These are phyloP conservation scores for Eulithis prunata DNA, from an alignment of 2,888 invertebrate genomes.

Conservation along the genomic window DNA sequence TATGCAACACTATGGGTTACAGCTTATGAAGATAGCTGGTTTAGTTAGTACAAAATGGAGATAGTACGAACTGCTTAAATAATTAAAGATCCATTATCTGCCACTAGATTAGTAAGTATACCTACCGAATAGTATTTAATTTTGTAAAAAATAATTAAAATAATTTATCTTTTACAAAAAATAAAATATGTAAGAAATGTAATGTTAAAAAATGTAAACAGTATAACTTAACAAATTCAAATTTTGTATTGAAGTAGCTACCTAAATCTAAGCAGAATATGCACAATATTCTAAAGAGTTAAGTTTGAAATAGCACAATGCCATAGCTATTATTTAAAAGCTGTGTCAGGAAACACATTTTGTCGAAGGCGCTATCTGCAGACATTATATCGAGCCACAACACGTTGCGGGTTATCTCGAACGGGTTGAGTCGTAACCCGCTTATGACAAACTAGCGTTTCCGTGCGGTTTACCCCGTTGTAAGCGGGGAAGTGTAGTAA, in stretches of 20 bases:
- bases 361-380: conserved; percentile 28
- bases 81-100: no score
- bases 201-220: no score
- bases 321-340: background rate
- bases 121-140: no score
- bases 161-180: no score
- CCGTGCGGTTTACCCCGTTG: background rate
- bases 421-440: conserved; percentile 7
- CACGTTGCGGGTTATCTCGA: conserved; percentile 19
- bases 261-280: no score
- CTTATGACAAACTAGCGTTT: conserved; percentile 17
- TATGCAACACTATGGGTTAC: conserved; percentile 22
- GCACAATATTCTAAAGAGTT: no score
- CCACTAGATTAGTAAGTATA: no score
- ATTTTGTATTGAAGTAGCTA: no score
- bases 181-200: no score
- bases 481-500: background rate
- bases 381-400: conserved; percentile 22
- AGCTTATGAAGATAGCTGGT: conserved; percentile 12
- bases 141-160: no score
- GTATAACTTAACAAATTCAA: no score
- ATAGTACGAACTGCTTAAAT: background rate
- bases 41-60: background rate
- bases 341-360: conserved; percentile 21
- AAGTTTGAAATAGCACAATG: background rate